These are phyloP conservation scores for Eutolmus rufibarbis DNA, from an alignment of 2,888 invertebrate species.

Conservation along the genomic window DNA sequence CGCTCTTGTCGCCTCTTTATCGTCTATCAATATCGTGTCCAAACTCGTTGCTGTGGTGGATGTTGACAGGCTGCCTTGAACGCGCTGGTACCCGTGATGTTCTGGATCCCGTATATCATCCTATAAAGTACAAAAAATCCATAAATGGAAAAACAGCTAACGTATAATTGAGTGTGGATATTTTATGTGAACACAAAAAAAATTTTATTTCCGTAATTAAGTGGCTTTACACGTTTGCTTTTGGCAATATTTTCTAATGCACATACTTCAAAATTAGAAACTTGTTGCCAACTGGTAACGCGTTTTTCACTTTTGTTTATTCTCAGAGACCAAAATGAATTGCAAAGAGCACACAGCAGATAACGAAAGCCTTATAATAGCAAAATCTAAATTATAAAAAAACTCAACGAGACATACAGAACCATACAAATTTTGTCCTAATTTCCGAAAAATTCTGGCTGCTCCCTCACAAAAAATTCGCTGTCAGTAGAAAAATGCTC, in stretches of 20 bases:
- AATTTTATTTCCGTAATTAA: background rate
- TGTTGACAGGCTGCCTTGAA: constrained; percentile 63
- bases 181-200: background rate
- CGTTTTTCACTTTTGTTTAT: background rate
- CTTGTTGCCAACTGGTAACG: background rate
- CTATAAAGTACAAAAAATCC: constrained; percentile 31
- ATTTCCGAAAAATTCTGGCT: background rate
- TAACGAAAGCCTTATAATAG: background rate
- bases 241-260: too few species aligned
- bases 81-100: constrained; percentile 60
- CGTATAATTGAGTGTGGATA: background rate
- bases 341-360: background rate
- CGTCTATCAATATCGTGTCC: constrained; percentile 60
- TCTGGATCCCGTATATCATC: constrained; percentile 51
- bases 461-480: background rate
- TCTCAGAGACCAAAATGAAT: background rate
- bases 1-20: constrained; percentile 19
- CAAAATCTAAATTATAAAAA: background rate
- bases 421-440: background rate
- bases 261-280: background rate
- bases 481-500: background rate
- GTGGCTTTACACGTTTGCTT: background rate
- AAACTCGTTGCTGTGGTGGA: constrained; percentile 71
- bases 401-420: background rate
- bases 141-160: background rate